Conservation (phyloP, 2,888 invertebrate genomes). For the Conistra vaccinii region DNA sequence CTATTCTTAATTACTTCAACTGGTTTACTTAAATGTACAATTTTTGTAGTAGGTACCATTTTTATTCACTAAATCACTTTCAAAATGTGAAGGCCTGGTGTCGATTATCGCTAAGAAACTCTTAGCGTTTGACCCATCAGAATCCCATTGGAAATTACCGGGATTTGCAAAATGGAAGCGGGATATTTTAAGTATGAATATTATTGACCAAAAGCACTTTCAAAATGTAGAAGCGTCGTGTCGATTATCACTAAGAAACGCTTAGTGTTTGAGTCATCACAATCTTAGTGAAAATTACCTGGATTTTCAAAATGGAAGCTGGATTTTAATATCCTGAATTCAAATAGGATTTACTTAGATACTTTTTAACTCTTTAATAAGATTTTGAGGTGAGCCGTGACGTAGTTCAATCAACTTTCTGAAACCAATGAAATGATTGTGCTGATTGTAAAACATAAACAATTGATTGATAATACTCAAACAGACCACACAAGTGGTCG, state of each 20-base stretch:
- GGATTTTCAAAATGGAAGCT: constrained; percentile 11
- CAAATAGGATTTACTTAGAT: constrained; percentile 9
- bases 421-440: no score
- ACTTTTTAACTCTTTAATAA: constrained; percentile 1
- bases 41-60: no score
- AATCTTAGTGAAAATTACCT: constrained; percentile 1
- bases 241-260: constrained; percentile 32
- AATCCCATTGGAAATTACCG: constrained; percentile 1
- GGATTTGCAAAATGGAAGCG: constrained; percentile 9
- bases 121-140: constrained; percentile 38
- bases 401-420: not conserved
- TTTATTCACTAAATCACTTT: not conserved
- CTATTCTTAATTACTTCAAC: not conserved
- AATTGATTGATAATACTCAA: no score
- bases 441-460: no score
- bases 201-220: not conserved
- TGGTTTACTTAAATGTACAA: no score
- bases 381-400: not conserved
- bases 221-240: not conserved
- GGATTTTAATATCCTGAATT: constrained; percentile 12
- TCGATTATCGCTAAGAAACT: constrained; percentile 32
- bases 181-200: no score
- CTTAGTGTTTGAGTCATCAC: constrained; percentile 39
- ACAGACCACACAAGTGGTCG: no score
- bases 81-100: constrained; percentile 1